A percentile compares a stretch with the other conserved stretches of the same genome.
Conservation (phyloP, 2,888 invertebrate genomes). For the Pomacea canaliculata region DNA sequence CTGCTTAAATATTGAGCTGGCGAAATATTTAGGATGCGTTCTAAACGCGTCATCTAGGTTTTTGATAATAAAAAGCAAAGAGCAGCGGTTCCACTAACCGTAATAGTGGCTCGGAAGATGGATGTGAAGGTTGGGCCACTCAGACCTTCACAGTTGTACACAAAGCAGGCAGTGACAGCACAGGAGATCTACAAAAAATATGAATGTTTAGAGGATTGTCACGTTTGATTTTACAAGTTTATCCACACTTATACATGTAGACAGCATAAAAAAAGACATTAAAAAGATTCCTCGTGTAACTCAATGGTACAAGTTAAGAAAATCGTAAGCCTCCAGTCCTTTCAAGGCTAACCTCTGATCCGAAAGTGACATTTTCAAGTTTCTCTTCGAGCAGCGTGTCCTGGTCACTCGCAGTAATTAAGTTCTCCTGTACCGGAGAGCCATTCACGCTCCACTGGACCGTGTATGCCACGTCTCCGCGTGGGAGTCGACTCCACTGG, state of each 20-base stretch:
- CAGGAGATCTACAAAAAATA: constrained; percentile 35
- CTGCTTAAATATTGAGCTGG: too few relatives aligned
- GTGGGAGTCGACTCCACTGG: constrained; percentile 27
- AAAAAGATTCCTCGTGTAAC: too few relatives aligned
- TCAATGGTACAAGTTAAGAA: too few relatives aligned
- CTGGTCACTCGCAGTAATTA: background rate
- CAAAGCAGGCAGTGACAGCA: constrained; percentile 38
- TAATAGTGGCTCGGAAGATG: constrained; percentile 20
- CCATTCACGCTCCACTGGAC: constrained; percentile 33
- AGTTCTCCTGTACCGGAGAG: background rate
- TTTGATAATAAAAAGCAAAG: too few relatives aligned
- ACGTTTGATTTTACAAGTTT: too few relatives aligned
- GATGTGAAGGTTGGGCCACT: constrained; percentile 32
- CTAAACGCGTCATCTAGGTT: too few relatives aligned
- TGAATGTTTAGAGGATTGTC: background rate
- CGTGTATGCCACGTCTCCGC: constrained; percentile 32
- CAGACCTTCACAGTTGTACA: constrained; percentile 35
- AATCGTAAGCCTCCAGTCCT: too few relatives aligned
- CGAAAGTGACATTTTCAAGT: constrained; percentile 29
- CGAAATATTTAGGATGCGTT: too few relatives aligned
- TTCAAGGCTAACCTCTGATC: constrained; percentile 29
- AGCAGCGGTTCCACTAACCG: constrained; percentile 15
- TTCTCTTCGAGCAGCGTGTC: constrained; percentile 23
- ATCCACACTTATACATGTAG: too few relatives aligned
- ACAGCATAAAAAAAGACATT: too few relatives aligned